A percentile compares a stretch with the other conserved stretches of the same genome.
phyloP scores from a whole-genome alignment of 2,113 vertebrate genomes.

The Zosterops pallidus region DNA sequence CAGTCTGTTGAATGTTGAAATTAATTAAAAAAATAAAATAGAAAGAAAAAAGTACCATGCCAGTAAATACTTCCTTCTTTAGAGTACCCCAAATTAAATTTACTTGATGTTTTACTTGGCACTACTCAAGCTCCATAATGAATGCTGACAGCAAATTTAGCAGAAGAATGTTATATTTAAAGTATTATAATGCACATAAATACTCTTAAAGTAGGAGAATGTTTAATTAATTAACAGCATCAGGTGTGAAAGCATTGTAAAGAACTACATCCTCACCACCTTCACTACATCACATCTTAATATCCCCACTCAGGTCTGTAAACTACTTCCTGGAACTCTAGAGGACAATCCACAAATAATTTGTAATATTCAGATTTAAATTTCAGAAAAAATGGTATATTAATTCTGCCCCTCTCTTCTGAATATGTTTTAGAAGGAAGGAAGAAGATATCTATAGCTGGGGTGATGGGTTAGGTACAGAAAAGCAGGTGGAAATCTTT shows the following conservation, averaged over 20 bases:
- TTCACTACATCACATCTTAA: not conserved
- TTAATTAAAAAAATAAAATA: not conserved
- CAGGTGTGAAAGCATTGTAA: not conserved
- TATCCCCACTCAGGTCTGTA: not conserved
- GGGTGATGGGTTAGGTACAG: not conserved
- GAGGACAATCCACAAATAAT: not conserved
- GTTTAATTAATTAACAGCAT: not conserved
- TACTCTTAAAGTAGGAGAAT: not conserved
- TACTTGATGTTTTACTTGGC: not conserved
- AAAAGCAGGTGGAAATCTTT: not conserved
- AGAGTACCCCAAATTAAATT: not conserved
- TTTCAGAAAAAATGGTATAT: not conserved
- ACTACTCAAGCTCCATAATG: not conserved
- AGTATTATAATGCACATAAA: not conserved
- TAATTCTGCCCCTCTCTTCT: not conserved
- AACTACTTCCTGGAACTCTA: not conserved
- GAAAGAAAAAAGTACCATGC: not conserved
- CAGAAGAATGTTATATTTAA: not conserved
- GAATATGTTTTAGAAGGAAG: not conserved
- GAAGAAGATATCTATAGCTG: not conserved
- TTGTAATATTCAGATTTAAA: not conserved
- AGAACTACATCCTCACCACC: not conserved
- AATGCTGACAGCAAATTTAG: not conserved
- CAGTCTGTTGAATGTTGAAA: not conserved
- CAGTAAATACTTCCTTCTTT: not conserved